Percentiles rank a stretch among this genome's conserved stretches.
Evolutionary conservation across 2,797 vertebrate genomes (phyloP).

Genomic region (Ptychobarbus kaznakovi): DNA sequence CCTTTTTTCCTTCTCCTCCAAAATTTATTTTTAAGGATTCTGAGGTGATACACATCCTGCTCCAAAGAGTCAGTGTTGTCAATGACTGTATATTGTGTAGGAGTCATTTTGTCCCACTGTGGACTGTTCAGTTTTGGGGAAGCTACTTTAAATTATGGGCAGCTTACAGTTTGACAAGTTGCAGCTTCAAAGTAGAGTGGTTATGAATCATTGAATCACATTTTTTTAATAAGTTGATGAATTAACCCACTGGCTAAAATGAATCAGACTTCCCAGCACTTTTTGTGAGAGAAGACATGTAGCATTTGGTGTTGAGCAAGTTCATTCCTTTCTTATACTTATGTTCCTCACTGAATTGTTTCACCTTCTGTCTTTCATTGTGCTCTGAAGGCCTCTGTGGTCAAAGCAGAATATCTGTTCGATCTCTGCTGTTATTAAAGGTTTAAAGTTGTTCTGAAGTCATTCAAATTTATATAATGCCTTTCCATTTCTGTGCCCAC

Average conservation of each 20-base stretch:
- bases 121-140: background rate
- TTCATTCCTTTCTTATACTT: background rate
- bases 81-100: background rate
- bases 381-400: conserved; percentile 15
- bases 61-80: background rate
- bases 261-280: background rate
- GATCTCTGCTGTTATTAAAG: conserved; percentile 30
- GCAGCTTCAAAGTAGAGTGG: background rate
- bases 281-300: background rate
- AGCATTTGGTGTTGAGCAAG: background rate
- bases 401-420: conserved; percentile 17
- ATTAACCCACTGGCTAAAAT: background rate
- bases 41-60: background rate
- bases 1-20: conserved; percentile 9
- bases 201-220: background rate
- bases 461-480: conserved; percentile 29
- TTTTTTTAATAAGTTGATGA: background rate
- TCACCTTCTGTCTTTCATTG: conserved; percentile 27
- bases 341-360: background rate
- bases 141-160: conserved; percentile 1
- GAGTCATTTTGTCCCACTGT: background rate
- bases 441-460: conserved; percentile 19
- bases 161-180: background rate
- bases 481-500: conserved; percentile 14
- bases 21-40: conserved; percentile 11